Percentiles rank a stretch among this genome's conserved stretches.
phyloP scores from a whole-genome alignment of 2,888 invertebrate genomes.

The Eubasilissa splendida region DNA sequence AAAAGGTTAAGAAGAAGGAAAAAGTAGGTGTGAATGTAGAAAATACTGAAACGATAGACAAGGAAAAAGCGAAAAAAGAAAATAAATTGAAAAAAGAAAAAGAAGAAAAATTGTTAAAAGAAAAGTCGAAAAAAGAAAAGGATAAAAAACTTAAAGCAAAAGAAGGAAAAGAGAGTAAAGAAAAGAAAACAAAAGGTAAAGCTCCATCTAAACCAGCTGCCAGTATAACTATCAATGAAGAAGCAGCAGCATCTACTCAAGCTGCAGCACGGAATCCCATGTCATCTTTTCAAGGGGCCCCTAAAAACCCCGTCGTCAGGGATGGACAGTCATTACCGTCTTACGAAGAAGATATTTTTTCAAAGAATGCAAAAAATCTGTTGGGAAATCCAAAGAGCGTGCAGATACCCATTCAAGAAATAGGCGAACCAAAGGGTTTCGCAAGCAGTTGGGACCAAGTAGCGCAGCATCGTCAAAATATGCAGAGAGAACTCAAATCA shows the following conservation, averaged over 20 bases:
- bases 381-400: conserved; percentile 60
- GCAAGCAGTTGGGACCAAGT: conserved; percentile 72
- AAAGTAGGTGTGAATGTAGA: conserved; percentile 61
- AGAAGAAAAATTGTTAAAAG: conserved; percentile 48
- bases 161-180: conserved; percentile 54
- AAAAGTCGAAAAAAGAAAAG: conserved; percentile 61
- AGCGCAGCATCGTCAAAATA: conserved; percentile 70
- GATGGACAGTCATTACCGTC: conserved; percentile 17
- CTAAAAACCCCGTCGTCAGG: conserved; percentile 58
- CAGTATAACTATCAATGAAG: conserved; percentile 54
- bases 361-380: conserved; percentile 54
- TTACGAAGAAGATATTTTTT: conserved; percentile 42
- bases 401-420: conserved; percentile 60
- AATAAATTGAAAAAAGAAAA: conserved; percentile 44
- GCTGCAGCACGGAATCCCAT: conserved; percentile 1
- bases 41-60: conserved; percentile 57
- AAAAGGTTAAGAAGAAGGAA: conserved; percentile 34
- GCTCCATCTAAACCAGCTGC: conserved; percentile 56
- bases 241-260: conserved; percentile 42
- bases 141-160: conserved; percentile 55
- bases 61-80: conserved; percentile 49
- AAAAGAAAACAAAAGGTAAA: conserved; percentile 56
- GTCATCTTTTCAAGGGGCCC: conserved; percentile 28
- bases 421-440: conserved; percentile 59
- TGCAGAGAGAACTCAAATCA: conserved; percentile 60